Evolutionary conservation across 2,113 vertebrate genomes (phyloP).

Genomic region (Podarcis raffonei): DNA sequence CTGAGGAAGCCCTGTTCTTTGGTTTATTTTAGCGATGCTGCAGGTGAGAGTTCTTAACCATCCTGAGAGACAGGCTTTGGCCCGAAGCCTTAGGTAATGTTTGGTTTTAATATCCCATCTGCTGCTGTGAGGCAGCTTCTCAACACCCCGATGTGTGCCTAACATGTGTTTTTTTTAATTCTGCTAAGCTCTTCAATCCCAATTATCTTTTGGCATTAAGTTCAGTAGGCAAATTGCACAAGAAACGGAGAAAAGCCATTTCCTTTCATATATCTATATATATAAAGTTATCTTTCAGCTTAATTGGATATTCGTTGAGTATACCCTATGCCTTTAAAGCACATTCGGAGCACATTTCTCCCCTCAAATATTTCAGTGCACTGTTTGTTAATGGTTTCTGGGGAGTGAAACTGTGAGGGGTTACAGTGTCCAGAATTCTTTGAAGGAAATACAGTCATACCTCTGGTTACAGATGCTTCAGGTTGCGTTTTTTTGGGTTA

Average conservation of each 20-base stretch:
- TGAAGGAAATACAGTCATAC: too few relatives aligned
- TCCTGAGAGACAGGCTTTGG: neutral
- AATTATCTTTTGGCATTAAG: neutral
- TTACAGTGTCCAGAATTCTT: too few relatives aligned
- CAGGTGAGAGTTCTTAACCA: neutral
- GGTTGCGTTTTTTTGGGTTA: too few relatives aligned
- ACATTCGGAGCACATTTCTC: too few relatives aligned
- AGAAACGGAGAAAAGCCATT: neutral
- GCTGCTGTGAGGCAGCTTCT: neutral
- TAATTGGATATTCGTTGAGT: neutral
- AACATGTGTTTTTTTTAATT: neutral
- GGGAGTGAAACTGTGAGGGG: too few relatives aligned
- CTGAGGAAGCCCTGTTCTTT: neutral
- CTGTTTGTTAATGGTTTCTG: too few relatives aligned
- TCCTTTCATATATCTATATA: neutral
- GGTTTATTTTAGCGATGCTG: too few relatives aligned
- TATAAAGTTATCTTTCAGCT: neutral
- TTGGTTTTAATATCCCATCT: neutral
- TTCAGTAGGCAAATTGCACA: neutral
- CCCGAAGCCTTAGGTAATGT: neutral
- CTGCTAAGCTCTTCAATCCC: neutral
- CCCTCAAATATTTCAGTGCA: too few relatives aligned
- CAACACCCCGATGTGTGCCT: neutral
- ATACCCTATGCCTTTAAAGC: too few relatives aligned
- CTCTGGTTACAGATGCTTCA: too few relatives aligned